phyloP scores from a whole-genome alignment of 2,797 vertebrate genomes.

The Pseudochirops cupreus region DNA sequence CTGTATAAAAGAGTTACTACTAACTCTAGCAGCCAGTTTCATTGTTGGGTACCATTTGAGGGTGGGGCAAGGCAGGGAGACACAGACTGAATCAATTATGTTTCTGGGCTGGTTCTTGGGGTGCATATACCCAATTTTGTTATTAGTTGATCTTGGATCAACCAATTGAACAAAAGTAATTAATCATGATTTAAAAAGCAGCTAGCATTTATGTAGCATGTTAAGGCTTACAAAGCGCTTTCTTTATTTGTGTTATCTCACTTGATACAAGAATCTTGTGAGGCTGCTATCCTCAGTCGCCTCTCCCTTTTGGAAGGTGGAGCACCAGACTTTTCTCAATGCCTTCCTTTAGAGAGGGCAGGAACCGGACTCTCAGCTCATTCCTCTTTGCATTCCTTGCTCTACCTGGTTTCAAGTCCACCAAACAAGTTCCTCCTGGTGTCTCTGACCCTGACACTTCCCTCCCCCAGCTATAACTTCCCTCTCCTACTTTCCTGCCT shows the following conservation, averaged over 20 bases:
- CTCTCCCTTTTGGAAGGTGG: no score
- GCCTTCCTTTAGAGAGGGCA: no score
- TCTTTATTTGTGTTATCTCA: background rate
- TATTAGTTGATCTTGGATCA: conserved; percentile 17
- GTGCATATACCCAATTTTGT: conserved; percentile 27
- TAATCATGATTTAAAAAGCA: conserved; percentile 1
- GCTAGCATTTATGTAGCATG: background rate
- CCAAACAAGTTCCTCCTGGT: no score
- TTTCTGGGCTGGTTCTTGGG: conserved; percentile 52
- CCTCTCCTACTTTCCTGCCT: no score
- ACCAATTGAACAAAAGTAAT: conserved; percentile 1
- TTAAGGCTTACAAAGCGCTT: background rate
- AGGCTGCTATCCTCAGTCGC: background rate
- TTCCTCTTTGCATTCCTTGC: no score
- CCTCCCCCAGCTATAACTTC: no score
- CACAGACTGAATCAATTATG: conserved; percentile 46
- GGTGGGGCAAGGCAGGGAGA: background rate
- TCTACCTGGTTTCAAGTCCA: no score
- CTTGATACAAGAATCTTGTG: background rate
- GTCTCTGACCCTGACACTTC: no score
- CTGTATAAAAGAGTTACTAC: conserved; percentile 63
- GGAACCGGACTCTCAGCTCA: no score
- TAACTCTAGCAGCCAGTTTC: conserved; percentile 52
- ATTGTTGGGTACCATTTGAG: conserved; percentile 42
- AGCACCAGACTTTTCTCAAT: no score